These are phyloP conservation scores for Dicyrtomina minuta DNA, from an alignment of 2,888 invertebrate genomes.

Conservation along the genomic window DNA sequence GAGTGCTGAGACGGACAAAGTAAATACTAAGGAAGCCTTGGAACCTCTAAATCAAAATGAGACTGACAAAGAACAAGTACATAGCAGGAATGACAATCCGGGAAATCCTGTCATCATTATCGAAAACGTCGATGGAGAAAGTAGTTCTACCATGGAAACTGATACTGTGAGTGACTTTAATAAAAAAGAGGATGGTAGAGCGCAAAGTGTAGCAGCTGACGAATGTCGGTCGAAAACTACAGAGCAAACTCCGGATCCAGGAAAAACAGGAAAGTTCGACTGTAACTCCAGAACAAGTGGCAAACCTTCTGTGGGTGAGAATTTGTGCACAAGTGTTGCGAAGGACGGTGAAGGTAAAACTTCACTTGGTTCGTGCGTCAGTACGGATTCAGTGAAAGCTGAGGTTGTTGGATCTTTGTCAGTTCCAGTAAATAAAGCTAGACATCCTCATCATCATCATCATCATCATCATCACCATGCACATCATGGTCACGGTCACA, in stretches of 20 bases:
- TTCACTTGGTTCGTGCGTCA: no score
- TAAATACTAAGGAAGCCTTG: background rate
- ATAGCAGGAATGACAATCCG: constrained; percentile 15
- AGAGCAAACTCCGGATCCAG: constrained; percentile 2
- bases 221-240: background rate
- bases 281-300: background rate
- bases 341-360: background rate
- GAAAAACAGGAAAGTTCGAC: background rate
- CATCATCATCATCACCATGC: constrained; percentile 30
- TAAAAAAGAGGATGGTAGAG: background rate
- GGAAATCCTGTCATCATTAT: constrained; percentile 23
- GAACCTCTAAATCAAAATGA: background rate
- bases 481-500: constrained; percentile 3
- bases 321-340: background rate
- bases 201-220: background rate
- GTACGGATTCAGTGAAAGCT: background rate
- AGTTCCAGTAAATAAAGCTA: constrained; percentile 9
- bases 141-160: background rate
- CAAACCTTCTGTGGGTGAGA: background rate
- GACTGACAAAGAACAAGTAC: constrained; percentile 5
- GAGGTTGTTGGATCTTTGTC: background rate
- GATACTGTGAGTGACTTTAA: background rate
- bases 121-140: constrained; percentile 24
- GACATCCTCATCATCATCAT: background rate
- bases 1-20: background rate